Base-by-base conservation (phyloP, 2,888 invertebrate genomes). In the Agelastica alni region DNA sequence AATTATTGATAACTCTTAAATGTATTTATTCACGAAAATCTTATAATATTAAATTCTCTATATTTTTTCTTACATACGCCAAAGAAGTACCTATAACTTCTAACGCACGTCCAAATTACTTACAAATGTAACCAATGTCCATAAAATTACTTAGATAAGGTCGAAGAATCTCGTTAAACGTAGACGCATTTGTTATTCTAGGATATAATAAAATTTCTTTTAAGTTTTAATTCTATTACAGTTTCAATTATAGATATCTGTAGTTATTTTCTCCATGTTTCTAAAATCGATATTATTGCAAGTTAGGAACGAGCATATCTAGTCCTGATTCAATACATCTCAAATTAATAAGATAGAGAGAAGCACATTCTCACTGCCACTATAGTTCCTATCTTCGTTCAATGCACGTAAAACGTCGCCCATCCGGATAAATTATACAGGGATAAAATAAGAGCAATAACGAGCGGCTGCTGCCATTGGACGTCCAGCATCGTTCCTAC, bases 401-500 rank as follows among this genome's bases (percentile, higher is more conserved):
- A 37, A 43, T 42, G 16, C 41, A 43, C 47, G 22, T 13, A 43
- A 41, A 42, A 32, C 44, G 22, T 47, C 36, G 30, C 45, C 53
- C 56, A 17, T 49, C 51, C n/a, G 28, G 18, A 56, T 53, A 48
- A 56, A 54, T 56, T 53, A 49, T 32, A 42, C 31, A 59, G 47
- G n/a, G 45, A 39, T 46, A 51, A 56, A 59, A 54, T 51, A 54
- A 59, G 52, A 59, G 59, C 52, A 46, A 45, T 45, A 52, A 37
- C 18, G 31, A 22, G 10, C 18, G 14, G 7, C 6, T 18, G 18
- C 31, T 34, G 12, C 47, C 12, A 60, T 60, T 60, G 59, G 59
- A 36, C 48, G 18, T 47, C 18, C 26, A 34, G 43, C 20, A 37
- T 32, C 43, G 42, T 34, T 37, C 51, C 55, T 52, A 51, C 54